phyloP scores from a whole-genome alignment of 1,140 invertebrate genomes.

The Carposina sasakii region DNA sequence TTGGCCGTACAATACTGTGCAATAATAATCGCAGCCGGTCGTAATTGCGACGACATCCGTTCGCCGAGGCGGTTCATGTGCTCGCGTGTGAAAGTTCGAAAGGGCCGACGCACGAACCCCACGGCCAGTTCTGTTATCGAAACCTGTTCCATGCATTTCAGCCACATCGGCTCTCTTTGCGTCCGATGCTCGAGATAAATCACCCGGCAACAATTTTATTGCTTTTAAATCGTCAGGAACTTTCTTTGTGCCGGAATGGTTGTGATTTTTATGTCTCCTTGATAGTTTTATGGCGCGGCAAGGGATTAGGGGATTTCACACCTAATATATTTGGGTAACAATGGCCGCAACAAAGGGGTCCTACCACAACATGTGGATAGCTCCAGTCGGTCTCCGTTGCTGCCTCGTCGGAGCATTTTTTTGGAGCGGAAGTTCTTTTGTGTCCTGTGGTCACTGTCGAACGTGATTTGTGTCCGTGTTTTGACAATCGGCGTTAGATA shows the following conservation, averaged over 20 bases:
- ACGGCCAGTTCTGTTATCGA: slow-evolving; percentile 38
- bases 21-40: slow-evolving; percentile 54
- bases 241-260: slow-evolving; percentile 11
- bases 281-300: background rate
- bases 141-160: slow-evolving; percentile 52
- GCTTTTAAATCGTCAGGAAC: slow-evolving; percentile 30
- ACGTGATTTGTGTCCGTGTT: slow-evolving; percentile 47
- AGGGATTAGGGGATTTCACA: slow-evolving; percentile 20
- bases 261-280: background rate
- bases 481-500: slow-evolving; percentile 46
- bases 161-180: slow-evolving; percentile 54
- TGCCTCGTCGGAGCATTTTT: slow-evolving; percentile 12
- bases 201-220: slow-evolving; percentile 31
- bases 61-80: slow-evolving; percentile 38
- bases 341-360: slow-evolving; percentile 15
- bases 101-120: slow-evolving; percentile 27
- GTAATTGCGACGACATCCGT: slow-evolving; percentile 65
- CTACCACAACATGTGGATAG: slow-evolving; percentile 26
- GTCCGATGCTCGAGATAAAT: slow-evolving; percentile 37
- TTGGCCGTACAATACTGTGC: slow-evolving; percentile 58
- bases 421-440: slow-evolving; percentile 28
- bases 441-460: slow-evolving; percentile 31
- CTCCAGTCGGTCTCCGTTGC: too few species aligned
- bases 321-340: slow-evolving; percentile 19
- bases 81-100: slow-evolving; percentile 55